Percentiles rank a stretch among this genome's conserved stretches.
Conservation (phyloP, 23 tunicate species). For the Botrylloides violaceus region DNA sequence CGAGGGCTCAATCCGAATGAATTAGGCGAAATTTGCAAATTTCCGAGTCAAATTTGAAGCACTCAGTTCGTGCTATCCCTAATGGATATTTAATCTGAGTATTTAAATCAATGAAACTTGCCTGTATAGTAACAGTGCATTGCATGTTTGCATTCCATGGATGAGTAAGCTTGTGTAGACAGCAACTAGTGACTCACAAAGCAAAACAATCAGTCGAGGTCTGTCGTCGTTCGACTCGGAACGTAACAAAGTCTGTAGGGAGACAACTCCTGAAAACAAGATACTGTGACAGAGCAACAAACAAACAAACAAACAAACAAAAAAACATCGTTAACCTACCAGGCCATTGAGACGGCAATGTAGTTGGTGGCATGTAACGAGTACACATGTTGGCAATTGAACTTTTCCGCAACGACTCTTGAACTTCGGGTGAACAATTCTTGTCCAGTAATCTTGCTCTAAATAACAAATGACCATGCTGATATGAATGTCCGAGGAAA, state of each 20-base stretch:
- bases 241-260: constrained; percentile 45
- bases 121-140: constrained; percentile 54
- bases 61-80: no score
- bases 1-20: no score
- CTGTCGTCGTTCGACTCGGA: constrained; percentile 48
- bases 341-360: constrained; percentile 89
- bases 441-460: not conserved
- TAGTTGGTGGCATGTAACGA: constrained; percentile 50
- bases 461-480: no score
- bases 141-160: constrained; percentile 56
- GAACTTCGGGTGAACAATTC: not conserved
- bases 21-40: no score
- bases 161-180: constrained; percentile 57
- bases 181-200: constrained; percentile 72
- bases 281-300: no score
- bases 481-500: no score
- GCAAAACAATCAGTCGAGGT: constrained; percentile 39
- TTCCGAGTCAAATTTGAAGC: no score
- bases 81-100: no score
- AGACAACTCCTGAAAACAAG: constrained; percentile 30
- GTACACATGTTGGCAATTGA: no score
- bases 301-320: no score
- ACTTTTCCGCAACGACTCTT: not conserved
- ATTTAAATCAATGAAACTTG: no score
- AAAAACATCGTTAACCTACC: no score